Evolutionary conservation across 92 coral and sea anemone genomes (phyloP), one percentile per base, ranked within the genome.

Genomic region (Virgularia gustaviana): DNA sequence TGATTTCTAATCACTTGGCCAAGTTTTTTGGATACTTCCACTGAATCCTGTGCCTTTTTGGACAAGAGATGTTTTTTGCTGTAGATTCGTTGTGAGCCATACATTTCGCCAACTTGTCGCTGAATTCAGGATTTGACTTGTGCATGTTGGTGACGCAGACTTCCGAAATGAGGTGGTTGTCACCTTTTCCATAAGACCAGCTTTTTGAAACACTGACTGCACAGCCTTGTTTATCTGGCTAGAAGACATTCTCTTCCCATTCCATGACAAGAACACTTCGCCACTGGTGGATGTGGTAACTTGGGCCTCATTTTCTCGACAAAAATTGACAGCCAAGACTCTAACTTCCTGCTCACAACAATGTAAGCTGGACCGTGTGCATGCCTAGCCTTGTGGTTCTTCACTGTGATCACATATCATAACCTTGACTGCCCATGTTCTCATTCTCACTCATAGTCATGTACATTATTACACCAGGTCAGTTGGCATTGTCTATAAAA

Each of bases 331-430:
- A 78, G 28, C 85, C 82, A 82, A 49, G 78, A 64, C 16, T 71
- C 42, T 6, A 85, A 56, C 30, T 65, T 85, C 2, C 37, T 2
- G 68, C 53, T 77, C 31, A 85, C 42, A 32, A 78, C 83, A n/a
- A n/a, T n/a, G 56, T 61, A 73, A 19, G 89, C 83, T 58, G 86
- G 86, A 30, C 89, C 86, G 49, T 81, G 83, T 51, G 70, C 70
- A 29, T 59, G 57, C 10, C 78, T 37, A 9, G 89, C 81, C 65
- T 85, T 78, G 44, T 81, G 90, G 18, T 81, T 68, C 62, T 19
- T 39, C 13, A 85, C 86, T 55, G 33, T 49, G 44, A 81, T 66
- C 28, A 85, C 79, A 29, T 33, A 55, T 34, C 44, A 19, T 75
- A 63, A 35, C 57, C 79, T 63, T 85, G 78, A 45, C 39, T 76